Evolutionary conservation across 2,113 vertebrate species (phyloP), one percentile per base, ranked within the genome.

Genomic region (Barbus barbus): DNA sequence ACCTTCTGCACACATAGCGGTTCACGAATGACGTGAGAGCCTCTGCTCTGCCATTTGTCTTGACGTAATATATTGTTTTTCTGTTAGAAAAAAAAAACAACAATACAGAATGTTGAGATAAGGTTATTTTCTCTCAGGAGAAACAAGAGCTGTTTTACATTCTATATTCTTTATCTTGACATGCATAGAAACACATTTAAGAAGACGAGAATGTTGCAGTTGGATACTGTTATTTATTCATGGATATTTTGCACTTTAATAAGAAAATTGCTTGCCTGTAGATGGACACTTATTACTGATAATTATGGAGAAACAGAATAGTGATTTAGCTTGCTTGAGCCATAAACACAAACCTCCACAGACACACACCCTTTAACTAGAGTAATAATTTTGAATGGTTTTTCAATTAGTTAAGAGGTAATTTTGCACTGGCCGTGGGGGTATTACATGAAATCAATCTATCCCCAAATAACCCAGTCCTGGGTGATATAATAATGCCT

Each of bases 121-220:
- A 75, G 69, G 67, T 84, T 60, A 22, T 69, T 16, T 33, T 26
- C n/a, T 53, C 82, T 82, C 79, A 13, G 61, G 78, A 80, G 79
- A 87, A 84, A 84, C 41, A 16, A 84, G 65, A n/a, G 20, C 78
- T 83, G 78, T 26, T 84, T 74, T 26, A 81, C 9, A 71, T 85
- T 41, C 9, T 84, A 24, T 31, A 67, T 60, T 83, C 72, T 87
- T 71, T 44, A 85, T 81, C 81, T 73, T 46, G 56, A 28, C 3
- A 11, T 16, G 38, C 3, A 18, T 36, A 58, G 31, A 44, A 18
- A 44, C 58, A 26, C 16, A 72, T 85, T 81, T 83, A 61, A 48
- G 53, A 78, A 33, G 76, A 41, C 38, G 67, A 18, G 69, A 82
- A 36, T 72, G n/a, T 44, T 18, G 14, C 31, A 5, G 51, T 58